Conservation (phyloP, 2,888 invertebrate genomes). For the Caenorhabditis sp. region DNA sequence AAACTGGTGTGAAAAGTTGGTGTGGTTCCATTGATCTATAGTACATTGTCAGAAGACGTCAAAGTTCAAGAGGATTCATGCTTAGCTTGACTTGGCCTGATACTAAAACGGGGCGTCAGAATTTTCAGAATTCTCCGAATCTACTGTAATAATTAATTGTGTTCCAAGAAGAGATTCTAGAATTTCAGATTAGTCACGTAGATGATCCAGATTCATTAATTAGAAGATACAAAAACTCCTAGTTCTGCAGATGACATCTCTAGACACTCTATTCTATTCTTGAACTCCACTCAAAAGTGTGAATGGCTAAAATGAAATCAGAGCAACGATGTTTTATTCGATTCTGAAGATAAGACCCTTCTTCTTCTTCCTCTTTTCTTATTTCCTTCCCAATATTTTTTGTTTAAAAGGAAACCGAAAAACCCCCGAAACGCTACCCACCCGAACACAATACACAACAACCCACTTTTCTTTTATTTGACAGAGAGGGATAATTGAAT, state of each 20-base stretch:
- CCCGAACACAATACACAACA: conserved; percentile 15
- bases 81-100: too few relatives aligned
- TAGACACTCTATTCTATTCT: conserved; percentile 18
- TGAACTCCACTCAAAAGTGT: background rate
- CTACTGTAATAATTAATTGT: too few relatives aligned
- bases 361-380: background rate
- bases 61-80: conserved; percentile 2
- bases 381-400: background rate
- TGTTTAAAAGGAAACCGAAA: conserved; percentile 11
- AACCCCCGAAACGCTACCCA: background rate
- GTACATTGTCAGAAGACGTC: background rate
- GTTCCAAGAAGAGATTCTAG: background rate
- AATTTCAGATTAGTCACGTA: conserved; percentile 3
- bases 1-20: background rate
- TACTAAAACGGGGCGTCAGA: too few relatives aligned
- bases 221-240: background rate
- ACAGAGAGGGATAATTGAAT: conserved; percentile 42
- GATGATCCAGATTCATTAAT: background rate
- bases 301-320: conserved; percentile 12
- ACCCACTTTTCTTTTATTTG: conserved; percentile 17
- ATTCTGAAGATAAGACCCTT: conserved; percentile 2
- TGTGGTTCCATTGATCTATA: conserved; percentile 29
- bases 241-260: conserved; percentile 28
- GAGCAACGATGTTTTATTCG: background rate
- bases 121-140: too few relatives aligned